Percentiles rank a stretch among this genome's conserved stretches.
These are phyloP conservation scores for Sebastes elongatus DNA, from an alignment of 2,797 vertebrate species.

Conservation along the genomic window DNA sequence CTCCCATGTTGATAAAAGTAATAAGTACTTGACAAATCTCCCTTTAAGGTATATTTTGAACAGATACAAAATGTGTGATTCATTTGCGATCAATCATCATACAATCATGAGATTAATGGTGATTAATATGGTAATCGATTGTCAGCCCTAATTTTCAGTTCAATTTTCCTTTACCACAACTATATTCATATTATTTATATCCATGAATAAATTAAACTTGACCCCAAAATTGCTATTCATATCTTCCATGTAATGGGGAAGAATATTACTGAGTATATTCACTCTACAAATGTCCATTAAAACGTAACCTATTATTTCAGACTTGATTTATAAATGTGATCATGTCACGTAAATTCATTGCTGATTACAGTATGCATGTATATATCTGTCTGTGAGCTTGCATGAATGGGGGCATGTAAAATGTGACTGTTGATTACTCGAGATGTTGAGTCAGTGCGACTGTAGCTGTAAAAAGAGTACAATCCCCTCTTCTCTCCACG, in stretches of 20 bases:
- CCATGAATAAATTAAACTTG: background rate
- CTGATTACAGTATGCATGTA: accelerated
- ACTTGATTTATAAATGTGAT: no score
- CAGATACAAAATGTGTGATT: no score
- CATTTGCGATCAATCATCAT: no score
- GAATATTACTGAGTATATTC: background rate
- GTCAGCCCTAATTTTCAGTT: no score
- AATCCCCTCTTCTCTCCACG: background rate
- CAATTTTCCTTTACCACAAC: background rate
- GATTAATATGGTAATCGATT: no score
- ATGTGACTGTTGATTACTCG: background rate
- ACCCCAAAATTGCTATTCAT: background rate
- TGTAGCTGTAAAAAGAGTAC: background rate
- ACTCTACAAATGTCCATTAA: background rate
- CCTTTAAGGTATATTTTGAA: no score
- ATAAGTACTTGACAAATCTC: no score
- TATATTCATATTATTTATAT: background rate
- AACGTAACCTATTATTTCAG: no score
- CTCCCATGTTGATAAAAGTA: no score
- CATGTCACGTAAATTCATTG: no score
- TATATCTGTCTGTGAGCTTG: background rate
- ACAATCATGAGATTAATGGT: no score
- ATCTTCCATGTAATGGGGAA: background rate
- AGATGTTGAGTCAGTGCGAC: background rate
- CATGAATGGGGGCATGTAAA: background rate